phyloP scores from a whole-genome alignment of 2,113 vertebrate genomes.

The Chaetodon trifascialis region DNA sequence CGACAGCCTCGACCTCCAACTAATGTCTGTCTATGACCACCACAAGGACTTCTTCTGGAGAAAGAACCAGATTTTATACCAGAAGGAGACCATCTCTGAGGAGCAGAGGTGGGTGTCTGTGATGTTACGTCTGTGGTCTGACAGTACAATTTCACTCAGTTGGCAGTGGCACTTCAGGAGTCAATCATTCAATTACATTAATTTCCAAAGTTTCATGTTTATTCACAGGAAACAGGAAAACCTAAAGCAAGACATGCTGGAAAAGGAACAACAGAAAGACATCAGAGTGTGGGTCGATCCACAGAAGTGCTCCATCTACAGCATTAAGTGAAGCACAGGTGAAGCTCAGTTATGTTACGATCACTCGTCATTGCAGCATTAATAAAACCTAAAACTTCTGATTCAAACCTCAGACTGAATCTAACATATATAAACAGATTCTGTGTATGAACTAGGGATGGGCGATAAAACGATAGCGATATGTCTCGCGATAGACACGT shows the following conservation, averaged over 20 bases:
- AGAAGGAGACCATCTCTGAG: slow-evolving; percentile 78
- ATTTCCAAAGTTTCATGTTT: background rate
- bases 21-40: slow-evolving; percentile 87
- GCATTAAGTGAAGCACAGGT: slow-evolving; percentile 85
- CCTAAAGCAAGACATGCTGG: slow-evolving; percentile 4
- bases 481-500: no score
- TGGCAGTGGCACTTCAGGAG: background rate
- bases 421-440: no score
- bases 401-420: background rate
- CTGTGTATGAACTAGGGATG: no score
- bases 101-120: slow-evolving; percentile 68
- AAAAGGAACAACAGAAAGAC: slow-evolving; percentile 28
- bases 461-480: no score
- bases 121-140: background rate
- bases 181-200: background rate
- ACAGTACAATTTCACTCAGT: background rate
- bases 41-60: slow-evolving; percentile 80
- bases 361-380: background rate
- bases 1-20: slow-evolving; percentile 88
- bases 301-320: slow-evolving; percentile 84
- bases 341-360: slow-evolving; percentile 18
- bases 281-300: slow-evolving; percentile 83
- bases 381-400: background rate
- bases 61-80: slow-evolving; percentile 83
- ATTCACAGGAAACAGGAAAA: slow-evolving; percentile 43